Evolutionary conservation across 37 sponge, comb jelly and placozoan genomes (phyloP).

Genomic region (Sycon ciliatum): DNA sequence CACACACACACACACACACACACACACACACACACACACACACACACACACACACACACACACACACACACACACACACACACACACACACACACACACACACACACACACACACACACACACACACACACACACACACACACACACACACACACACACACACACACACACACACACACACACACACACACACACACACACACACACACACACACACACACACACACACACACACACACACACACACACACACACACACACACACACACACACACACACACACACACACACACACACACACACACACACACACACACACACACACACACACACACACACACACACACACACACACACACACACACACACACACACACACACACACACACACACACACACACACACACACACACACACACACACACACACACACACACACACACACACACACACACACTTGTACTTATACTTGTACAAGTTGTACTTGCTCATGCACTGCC

Average conservation of each 20-base stretch:
- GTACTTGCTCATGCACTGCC: too few species aligned
- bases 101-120: conserved; percentile 5
- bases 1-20: conserved; percentile 5
- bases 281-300: not conserved
- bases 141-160: not conserved
- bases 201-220: conserved; percentile 31
- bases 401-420: conserved; percentile 2
- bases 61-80: conserved; percentile 5
- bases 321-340: not conserved
- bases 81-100: not conserved
- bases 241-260: conserved; percentile 3
- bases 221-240: conserved; percentile 16
- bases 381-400: conserved; percentile 5
- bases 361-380: conserved; percentile 5
- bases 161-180: not conserved
- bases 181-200: conserved; percentile 10
- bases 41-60: conserved; percentile 5
- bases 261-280: not conserved
- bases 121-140: conserved; percentile 5
- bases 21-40: not conserved
- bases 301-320: conserved; percentile 6
- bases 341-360: conserved; percentile 5
- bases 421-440: not conserved
- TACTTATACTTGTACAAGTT: conserved; percentile 33
- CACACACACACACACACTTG: not conserved